phyloP scores from a whole-genome alignment of 2,888 invertebrate species.

The Leptopilina syphax region DNA sequence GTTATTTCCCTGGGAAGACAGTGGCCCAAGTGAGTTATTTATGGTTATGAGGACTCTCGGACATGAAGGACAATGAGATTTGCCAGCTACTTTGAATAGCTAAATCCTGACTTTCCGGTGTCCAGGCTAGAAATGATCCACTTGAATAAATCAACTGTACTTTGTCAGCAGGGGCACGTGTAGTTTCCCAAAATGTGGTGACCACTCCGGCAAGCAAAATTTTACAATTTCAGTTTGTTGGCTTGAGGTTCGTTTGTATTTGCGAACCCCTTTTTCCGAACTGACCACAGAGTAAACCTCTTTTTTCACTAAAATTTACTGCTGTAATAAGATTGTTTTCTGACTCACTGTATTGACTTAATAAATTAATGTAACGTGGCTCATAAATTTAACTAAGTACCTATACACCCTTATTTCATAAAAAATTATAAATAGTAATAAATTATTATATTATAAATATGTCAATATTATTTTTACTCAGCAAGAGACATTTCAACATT shows the following conservation, averaged over 20 bases:
- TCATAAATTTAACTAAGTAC: not conserved
- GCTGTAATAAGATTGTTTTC: not conserved
- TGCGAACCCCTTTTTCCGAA: constrained; percentile 22
- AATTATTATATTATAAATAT: no score
- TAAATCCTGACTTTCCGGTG: constrained; percentile 31
- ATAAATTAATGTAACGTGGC: not conserved
- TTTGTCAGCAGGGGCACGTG: constrained; percentile 12
- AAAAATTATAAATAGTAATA: no score
- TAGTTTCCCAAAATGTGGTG: constrained; percentile 19
- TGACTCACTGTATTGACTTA: not conserved
- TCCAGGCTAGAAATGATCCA: constrained; percentile 59
- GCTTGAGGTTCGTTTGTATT: not conserved
- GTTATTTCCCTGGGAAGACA: constrained; percentile 27
- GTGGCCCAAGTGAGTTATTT: constrained; percentile 24
- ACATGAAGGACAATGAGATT: constrained; percentile 21
- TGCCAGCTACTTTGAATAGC: constrained; percentile 53
- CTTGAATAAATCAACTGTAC: constrained; percentile 66
- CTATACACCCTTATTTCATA: no score
- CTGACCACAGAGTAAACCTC: not conserved
- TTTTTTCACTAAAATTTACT: constrained; percentile 1
- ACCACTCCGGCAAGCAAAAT: constrained; percentile 20
- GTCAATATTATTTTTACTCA: no score
- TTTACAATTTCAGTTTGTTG: constrained; percentile 12
- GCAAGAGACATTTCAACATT: no score
- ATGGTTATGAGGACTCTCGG: constrained; percentile 6